Evolutionary conservation across 2,888 invertebrate genomes (phyloP).

Genomic region (Kryphioiulus occultus): DNA sequence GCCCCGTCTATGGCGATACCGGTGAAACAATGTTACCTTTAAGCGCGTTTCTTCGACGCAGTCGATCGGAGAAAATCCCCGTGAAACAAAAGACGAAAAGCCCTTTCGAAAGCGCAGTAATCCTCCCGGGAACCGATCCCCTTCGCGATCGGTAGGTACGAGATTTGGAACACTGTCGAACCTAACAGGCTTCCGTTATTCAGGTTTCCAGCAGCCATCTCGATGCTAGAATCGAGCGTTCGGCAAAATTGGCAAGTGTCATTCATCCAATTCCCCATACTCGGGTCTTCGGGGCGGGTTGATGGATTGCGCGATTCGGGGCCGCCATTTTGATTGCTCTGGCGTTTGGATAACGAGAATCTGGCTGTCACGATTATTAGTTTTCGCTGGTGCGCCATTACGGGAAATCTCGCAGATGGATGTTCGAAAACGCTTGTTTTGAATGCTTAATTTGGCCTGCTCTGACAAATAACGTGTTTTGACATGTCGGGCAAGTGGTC

Average conservation of each 20-base stretch:
- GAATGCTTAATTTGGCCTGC: too few relatives aligned
- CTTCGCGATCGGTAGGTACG: background rate
- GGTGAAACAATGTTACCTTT: too few relatives aligned
- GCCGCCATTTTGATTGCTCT: background rate
- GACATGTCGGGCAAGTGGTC: too few relatives aligned
- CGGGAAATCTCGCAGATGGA: too few relatives aligned
- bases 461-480: too few relatives aligned
- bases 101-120: background rate
- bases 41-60: background rate
- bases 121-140: background rate
- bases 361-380: too few relatives aligned
- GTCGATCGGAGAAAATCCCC: background rate
- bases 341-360: too few relatives aligned
- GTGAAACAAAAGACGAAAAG: background rate
- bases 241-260: background rate
- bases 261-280: background rate
- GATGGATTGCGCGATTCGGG: background rate
- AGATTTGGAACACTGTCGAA: background rate
- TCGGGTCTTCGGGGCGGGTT: background rate
- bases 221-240: too few relatives aligned
- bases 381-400: too few relatives aligned
- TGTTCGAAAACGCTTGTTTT: too few relatives aligned
- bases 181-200: too few relatives aligned
- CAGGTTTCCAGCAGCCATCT: too few relatives aligned
- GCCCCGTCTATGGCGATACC: background rate